Conservation (phyloP, 2,888 invertebrate genomes). For the Apamea crenata region DNA sequence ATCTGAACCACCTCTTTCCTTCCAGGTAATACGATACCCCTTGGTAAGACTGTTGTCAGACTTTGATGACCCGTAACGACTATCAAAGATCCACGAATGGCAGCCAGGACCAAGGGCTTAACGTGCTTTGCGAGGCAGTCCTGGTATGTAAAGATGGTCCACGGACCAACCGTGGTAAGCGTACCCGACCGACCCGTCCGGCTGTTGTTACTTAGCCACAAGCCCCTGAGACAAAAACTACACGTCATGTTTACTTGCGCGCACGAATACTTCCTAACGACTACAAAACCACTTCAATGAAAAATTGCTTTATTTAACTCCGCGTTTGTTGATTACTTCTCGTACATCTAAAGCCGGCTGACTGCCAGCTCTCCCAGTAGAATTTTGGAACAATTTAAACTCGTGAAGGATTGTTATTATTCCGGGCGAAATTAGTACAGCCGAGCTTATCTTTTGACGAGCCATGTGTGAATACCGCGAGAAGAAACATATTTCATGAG, state of each 20-base stretch:
- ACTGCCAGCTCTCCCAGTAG: slow-evolving; percentile 24
- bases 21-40: too few species aligned
- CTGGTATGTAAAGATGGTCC: too few species aligned
- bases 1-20: too few species aligned
- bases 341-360: slow-evolving; percentile 33
- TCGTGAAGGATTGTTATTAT: slow-evolving; percentile 62
- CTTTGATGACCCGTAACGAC: too few species aligned
- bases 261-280: slow-evolving; percentile 18
- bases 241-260: background rate
- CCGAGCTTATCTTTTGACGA: slow-evolving; percentile 64
- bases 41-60: too few species aligned
- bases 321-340: slow-evolving; percentile 37
- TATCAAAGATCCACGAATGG: too few species aligned
- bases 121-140: too few species aligned
- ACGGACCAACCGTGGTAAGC: too few species aligned
- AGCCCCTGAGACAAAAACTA: slow-evolving; percentile 3
- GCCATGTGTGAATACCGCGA: slow-evolving; percentile 62
- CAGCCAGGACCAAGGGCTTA: too few species aligned
- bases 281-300: slow-evolving; percentile 40
- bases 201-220: too few species aligned
- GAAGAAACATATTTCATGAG: slow-evolving; percentile 59
- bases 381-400: slow-evolving; percentile 56
- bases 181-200: too few species aligned
- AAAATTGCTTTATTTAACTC: slow-evolving; percentile 48
- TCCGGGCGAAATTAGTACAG: slow-evolving; percentile 58